These are phyloP conservation scores for Morinoia aosen DNA, from an alignment of 2,888 invertebrate species.

Conservation along the genomic window DNA sequence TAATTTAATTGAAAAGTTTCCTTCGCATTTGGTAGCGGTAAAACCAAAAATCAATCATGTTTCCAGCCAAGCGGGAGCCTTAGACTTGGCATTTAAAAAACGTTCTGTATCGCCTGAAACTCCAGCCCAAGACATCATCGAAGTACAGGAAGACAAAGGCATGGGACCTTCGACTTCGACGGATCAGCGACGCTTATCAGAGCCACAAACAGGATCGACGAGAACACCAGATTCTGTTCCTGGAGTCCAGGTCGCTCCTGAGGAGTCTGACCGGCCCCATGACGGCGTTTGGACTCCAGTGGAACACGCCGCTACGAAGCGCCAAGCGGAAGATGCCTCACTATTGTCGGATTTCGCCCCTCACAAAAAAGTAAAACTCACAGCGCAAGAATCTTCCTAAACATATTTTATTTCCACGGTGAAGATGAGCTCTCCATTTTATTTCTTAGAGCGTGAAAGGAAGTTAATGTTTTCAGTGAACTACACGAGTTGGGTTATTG, in stretches of 20 bases:
- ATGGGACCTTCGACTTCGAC: neutral
- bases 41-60: neutral
- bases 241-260: neutral
- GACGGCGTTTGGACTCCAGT: slow-evolving; percentile 34
- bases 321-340: neutral
- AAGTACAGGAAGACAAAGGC: neutral
- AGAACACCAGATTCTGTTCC: neutral
- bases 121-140: neutral
- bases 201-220: neutral
- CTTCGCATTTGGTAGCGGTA: slow-evolving; percentile 22
- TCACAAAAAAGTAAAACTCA: neutral
- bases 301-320: neutral
- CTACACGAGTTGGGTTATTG: neutral
- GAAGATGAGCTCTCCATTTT: neutral
- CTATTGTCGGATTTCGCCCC: neutral
- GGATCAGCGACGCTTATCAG: neutral
- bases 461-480: neutral
- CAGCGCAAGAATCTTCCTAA: neutral
- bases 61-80: neutral
- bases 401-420: neutral
- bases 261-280: neutral
- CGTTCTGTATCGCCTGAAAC: neutral
- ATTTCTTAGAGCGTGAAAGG: neutral
- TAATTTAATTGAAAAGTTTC: slow-evolving; percentile 34
- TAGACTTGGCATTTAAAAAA: slow-evolving; percentile 5